phyloP scores from a whole-genome alignment of 53 echinoderm and acorn worm species.

The Holothuria leucospilota region DNA sequence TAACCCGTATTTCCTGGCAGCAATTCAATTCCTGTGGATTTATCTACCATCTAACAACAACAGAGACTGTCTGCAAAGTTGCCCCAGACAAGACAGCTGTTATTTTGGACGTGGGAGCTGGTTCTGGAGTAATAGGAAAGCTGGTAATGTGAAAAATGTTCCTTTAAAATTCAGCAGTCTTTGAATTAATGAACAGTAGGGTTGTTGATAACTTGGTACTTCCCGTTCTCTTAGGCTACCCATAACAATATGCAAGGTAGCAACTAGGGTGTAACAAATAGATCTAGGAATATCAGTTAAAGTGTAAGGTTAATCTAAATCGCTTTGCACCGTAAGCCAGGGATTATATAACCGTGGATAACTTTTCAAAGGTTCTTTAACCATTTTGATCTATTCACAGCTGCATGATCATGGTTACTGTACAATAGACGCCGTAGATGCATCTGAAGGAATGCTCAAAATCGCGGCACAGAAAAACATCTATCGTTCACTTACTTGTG shows the following conservation, averaged over 20 bases:
- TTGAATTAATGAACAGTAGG: too few species aligned
- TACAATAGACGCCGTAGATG: constrained; percentile 17
- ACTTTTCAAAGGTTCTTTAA: too few species aligned
- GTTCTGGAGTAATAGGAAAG: background rate
- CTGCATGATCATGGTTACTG: background rate
- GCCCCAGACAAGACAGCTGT: background rate
- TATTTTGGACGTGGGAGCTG: constrained; percentile 26
- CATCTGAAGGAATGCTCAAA: constrained; percentile 1
- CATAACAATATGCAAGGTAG: too few species aligned
- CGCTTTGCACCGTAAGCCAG: too few species aligned
- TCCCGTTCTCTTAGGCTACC: too few species aligned
- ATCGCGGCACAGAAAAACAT: background rate
- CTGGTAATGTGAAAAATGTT: background rate
- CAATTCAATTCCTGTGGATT: constrained; percentile 1
- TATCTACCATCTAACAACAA: background rate
- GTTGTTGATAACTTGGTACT: too few species aligned
- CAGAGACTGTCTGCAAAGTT: background rate
- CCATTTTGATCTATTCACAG: background rate
- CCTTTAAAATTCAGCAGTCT: too few species aligned
- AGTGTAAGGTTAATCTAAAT: too few species aligned
- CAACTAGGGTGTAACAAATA: too few species aligned
- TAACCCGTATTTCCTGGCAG: too few species aligned
- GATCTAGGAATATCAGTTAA: too few species aligned
- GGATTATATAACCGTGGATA: too few species aligned
- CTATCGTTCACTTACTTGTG: background rate